These are phyloP conservation scores for Hexactinellida sp. DNA, from an alignment of 37 sponge, comb jelly and placozoan species.

Conservation along the genomic window DNA sequence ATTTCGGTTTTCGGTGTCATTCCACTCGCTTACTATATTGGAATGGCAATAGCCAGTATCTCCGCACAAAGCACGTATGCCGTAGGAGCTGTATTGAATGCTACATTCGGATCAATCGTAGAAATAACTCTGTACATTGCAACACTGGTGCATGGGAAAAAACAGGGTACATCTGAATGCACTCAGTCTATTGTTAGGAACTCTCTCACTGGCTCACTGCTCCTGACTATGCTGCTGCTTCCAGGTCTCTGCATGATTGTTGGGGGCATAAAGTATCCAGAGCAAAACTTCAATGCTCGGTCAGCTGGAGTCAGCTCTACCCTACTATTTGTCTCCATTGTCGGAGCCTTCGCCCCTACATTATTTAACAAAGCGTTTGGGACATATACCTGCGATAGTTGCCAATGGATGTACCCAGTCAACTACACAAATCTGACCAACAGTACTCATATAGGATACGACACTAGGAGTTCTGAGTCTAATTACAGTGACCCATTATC, in stretches of 20 bases:
- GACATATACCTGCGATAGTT: neutral
- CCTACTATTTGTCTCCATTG: slow-evolving; percentile 26
- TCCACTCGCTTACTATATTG: slow-evolving; percentile 28
- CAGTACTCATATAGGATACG: neutral
- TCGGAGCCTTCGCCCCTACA: slow-evolving; percentile 23
- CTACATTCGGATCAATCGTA: slow-evolving; percentile 26
- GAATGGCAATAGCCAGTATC: slow-evolving; percentile 30
- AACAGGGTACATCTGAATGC: neutral
- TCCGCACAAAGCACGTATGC: slow-evolving; percentile 25
- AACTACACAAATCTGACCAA: neutral
- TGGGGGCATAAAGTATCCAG: slow-evolving; percentile 22
- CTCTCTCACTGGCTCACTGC: slow-evolving; percentile 18
- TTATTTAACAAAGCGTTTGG: slow-evolving; percentile 15
- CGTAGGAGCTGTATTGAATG: slow-evolving; percentile 26
- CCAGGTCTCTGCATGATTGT: slow-evolving; percentile 27
- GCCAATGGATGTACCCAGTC: neutral
- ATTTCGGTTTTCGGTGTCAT: slow-evolving; percentile 16
- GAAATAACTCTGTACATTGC: slow-evolving; percentile 20
- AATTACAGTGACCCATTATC: neutral
- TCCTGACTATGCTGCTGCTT: slow-evolving; percentile 22
- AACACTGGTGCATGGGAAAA: slow-evolving; percentile 19
- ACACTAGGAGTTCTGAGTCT: neutral
- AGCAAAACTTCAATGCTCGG: slow-evolving; percentile 23
- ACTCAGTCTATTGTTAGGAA: neutral
- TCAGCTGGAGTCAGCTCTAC: slow-evolving; percentile 29